A percentile compares a stretch with the other conserved stretches of the same genome.
These are phyloP conservation scores for Ceuthmochares aereus DNA, from an alignment of 2,113 vertebrate species.

Conservation along the genomic window DNA sequence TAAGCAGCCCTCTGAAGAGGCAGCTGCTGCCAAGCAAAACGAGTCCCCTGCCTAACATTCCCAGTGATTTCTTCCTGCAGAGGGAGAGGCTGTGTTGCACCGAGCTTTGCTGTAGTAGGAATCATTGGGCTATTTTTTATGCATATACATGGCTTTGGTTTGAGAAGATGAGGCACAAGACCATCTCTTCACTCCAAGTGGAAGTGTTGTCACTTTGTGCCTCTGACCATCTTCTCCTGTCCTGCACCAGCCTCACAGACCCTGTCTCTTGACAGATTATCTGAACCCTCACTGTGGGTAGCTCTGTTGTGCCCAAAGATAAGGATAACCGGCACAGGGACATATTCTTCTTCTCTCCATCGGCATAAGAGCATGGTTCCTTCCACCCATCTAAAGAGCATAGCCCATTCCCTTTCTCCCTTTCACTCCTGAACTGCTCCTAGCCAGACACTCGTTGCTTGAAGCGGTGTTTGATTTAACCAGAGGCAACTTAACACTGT, in stretches of 20 bases:
- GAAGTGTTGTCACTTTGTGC: not conserved
- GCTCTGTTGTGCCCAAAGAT: not conserved
- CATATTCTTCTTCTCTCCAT: not conserved
- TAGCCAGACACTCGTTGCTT: not conserved
- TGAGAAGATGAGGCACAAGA: not conserved
- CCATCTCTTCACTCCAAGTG: not conserved
- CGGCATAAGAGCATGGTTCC: not conserved
- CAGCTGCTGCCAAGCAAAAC: not conserved
- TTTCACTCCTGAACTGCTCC: not conserved
- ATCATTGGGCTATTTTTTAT: rapidly evolving
- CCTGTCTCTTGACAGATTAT: not conserved
- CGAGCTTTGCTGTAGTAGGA: not conserved
- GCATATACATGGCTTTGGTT: not conserved
- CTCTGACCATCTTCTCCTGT: not conserved
- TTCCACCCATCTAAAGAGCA: not conserved
- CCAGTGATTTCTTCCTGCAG: not conserved
- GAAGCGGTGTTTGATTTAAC: conserved; percentile 21
- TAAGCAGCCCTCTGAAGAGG: not conserved
- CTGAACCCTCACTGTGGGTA: not conserved
- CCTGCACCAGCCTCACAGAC: not conserved
- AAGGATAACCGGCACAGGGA: rapidly evolving
- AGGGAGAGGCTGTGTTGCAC: not conserved
- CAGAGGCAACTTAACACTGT: not conserved
- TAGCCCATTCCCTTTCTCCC: not conserved
- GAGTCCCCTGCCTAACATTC: not conserved